Evolutionary conservation across 2,113 vertebrate genomes (phyloP).

Genomic region (Dolichotis patagonum): DNA sequence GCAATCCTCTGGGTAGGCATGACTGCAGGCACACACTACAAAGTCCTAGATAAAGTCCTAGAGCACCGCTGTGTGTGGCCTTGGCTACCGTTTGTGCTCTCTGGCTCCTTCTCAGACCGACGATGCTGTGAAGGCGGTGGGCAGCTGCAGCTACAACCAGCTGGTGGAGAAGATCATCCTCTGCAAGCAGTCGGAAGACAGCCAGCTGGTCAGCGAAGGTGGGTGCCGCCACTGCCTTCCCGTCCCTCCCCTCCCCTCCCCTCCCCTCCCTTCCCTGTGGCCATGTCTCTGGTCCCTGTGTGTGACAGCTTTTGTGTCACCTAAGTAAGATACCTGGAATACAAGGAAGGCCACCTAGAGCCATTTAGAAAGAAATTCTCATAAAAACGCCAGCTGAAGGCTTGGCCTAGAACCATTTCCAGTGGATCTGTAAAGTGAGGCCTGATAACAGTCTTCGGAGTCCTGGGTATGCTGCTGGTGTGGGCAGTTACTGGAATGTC

Average conservation of each 20-base stretch:
- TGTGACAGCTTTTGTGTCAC: neutral
- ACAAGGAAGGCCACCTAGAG: neutral
- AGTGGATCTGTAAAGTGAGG: slow-evolving; percentile 32
- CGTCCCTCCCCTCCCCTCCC: too few relatives aligned
- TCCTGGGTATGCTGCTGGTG: neutral
- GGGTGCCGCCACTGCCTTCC: slow-evolving; percentile 68
- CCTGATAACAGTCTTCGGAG: neutral
- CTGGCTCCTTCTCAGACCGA: slow-evolving; percentile 89
- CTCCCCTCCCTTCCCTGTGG: neutral
- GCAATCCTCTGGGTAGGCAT: neutral
- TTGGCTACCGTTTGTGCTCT: slow-evolving; percentile 50
- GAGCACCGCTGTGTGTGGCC: neutral
- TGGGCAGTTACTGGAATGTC: neutral
- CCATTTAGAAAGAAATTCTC: slow-evolving; percentile 45
- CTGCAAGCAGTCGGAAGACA: slow-evolving; percentile 98
- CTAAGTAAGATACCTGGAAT: slow-evolving; percentile 36
- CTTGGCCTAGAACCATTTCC: slow-evolving; percentile 24
- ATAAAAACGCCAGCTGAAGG: slow-evolving; percentile 5
- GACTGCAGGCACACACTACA: neutral
- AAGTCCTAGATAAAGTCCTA: slow-evolving; percentile 34
- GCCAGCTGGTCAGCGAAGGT: slow-evolving; percentile 98
- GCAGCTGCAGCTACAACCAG: slow-evolving; percentile 99
- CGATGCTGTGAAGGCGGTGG: slow-evolving; percentile 97
- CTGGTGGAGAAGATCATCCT: slow-evolving; percentile 99
- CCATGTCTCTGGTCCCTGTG: accelerated